Evolutionary conservation across 2,113 vertebrate genomes (phyloP).

Genomic region (Callithrix jacchus): DNA sequence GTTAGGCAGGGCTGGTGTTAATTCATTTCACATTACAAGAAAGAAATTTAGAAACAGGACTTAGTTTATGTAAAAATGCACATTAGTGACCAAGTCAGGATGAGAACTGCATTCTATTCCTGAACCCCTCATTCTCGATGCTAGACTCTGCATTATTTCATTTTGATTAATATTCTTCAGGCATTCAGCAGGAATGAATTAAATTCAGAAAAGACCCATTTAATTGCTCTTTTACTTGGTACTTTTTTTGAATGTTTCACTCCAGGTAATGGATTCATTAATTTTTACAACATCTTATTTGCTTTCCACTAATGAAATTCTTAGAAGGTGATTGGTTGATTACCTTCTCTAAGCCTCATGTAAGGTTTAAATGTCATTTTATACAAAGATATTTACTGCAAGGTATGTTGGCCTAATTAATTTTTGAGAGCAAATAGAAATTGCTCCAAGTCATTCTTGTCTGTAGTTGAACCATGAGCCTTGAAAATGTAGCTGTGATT

Average conservation of each 20-base stretch:
- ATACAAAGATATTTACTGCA: slow-evolving; percentile 72
- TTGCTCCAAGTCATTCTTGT: slow-evolving; percentile 46
- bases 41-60: background rate
- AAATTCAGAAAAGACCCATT: slow-evolving; percentile 34
- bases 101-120: background rate
- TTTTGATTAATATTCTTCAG: background rate
- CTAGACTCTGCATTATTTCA: background rate
- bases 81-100: background rate
- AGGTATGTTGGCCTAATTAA: slow-evolving; percentile 55
- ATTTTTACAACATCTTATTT: slow-evolving; percentile 69
- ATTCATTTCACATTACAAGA: background rate
- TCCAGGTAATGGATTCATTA: slow-evolving; percentile 64
- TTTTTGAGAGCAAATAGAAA: slow-evolving; percentile 61
- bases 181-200: background rate
- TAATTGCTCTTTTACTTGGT: slow-evolving; percentile 46
- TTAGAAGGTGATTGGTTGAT: slow-evolving; percentile 66
- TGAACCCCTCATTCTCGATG: background rate
- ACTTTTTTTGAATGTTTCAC: slow-evolving; percentile 43
- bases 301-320: slow-evolving; percentile 75
- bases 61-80: background rate
- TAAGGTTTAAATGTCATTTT: slow-evolving; percentile 72
- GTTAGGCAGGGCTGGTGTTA: background rate
- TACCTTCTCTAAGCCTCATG: slow-evolving; percentile 62
- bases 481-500: background rate
- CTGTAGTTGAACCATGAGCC: background rate